phyloP scores from a whole-genome alignment of 2,797 vertebrate genomes.

The Anguilla anguilla region DNA sequence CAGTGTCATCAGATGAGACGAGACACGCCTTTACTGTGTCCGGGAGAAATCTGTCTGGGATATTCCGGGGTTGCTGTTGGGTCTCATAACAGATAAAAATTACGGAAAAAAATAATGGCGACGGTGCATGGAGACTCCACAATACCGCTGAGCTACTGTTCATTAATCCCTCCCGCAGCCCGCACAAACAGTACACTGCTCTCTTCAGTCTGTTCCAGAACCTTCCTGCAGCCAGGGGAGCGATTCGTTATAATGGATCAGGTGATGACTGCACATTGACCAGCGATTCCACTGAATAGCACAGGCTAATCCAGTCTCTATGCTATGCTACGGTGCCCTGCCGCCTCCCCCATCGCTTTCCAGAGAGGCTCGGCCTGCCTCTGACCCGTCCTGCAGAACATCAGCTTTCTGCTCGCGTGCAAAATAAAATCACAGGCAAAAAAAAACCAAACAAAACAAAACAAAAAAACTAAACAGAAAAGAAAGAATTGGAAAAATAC shows the following conservation, averaged over 20 bases:
- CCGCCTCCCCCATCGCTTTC: background rate
- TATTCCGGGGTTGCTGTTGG: too few species aligned
- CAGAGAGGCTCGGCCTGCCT: background rate
- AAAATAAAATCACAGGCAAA: background rate
- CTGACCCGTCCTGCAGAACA: background rate
- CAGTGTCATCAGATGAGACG: too few species aligned
- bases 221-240: constrained; percentile 3
- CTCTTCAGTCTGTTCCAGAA: background rate
- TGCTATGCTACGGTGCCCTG: background rate
- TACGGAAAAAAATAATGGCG: too few species aligned
- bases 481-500: background rate
- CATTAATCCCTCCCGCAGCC: background rate
- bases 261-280: constrained; percentile 21
- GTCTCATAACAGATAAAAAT: too few species aligned
- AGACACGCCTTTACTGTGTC: too few species aligned
- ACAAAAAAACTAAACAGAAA: background rate
- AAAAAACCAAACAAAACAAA: too few species aligned
- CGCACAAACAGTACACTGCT: background rate
- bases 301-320: constrained; percentile 12
- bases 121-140: background rate
- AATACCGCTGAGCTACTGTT: too few species aligned
- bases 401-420: constrained; percentile 26
- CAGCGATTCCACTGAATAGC: constrained; percentile 8
- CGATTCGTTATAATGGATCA: constrained; percentile 33
- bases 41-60: too few species aligned